Base-by-base conservation (phyloP, 2,888 invertebrate species). In the Rutpela maculata region DNA sequence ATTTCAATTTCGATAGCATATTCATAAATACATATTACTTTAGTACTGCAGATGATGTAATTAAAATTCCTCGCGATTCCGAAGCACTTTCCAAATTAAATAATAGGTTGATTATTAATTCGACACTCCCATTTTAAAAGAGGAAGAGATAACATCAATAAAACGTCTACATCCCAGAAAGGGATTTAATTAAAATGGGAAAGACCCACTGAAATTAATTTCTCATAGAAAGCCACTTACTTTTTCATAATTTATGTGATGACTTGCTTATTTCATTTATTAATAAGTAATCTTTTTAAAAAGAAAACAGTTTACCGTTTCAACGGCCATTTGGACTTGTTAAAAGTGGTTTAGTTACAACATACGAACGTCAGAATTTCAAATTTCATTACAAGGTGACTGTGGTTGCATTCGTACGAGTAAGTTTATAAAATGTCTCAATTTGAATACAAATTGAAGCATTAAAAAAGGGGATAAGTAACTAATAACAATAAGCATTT, bases 141-240 rank as follows among this genome's bases (percentile, higher is more conserved):
- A n/a, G 50, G 15, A 50, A 50, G 15, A 43, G 50, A 50, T n/a
- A 50, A 50, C n/a, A 50, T 50, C 50, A 59, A 12, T 15, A 19
- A 59, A 19, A 59, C 15, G 19, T 59, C 10, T 19, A 59, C 59
- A 59, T 50, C 59, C 19, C 59, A 59, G 19, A 19, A 22, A 59
- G 12, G 22, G 19, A 59, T n/a, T n/a, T 62, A 31, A 62, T 62
- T 31, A 62, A 62, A 31, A 31, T 31, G 31, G 62, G 62, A 62
- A 62, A 62, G 26, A 22, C 62, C 62, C 26, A 62, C 26, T 22
- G 12, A 19, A 57, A 19, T 57, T 57, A 59, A 22, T 59, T 12
- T 59, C 26, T n/a, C 26, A 22, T 31, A 62, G 35, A 62, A 62
- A 62, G 62, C 62, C 35, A 62, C 62, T 62, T 62, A 35, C 62